Base-by-base conservation (phyloP, 2,113 vertebrate species). In the Geococcyx californianus region DNA sequence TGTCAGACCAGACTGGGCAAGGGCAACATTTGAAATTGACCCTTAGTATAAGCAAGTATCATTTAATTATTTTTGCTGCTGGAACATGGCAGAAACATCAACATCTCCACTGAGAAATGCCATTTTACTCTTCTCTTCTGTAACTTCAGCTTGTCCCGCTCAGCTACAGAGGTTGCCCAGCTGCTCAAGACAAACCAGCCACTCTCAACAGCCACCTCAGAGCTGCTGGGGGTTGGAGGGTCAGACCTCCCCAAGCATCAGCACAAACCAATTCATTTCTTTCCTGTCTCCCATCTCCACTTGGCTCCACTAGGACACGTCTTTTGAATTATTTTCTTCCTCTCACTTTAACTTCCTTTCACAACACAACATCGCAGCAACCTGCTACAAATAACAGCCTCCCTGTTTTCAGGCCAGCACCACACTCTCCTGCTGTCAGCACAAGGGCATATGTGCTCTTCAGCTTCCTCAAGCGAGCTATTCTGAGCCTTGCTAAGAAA, bases 401-500 rank as follows among this genome's bases (percentile, higher is more conserved):
- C 72, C 62, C 67, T 2, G n/a, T 82, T 68, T 79, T 3, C 60
- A 36, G 90, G 83, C 78, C 87, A 88, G 16, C 33, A 10, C 72
- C 51, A 0, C 44, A 1, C 82, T 89, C 80, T 42, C 74, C 82
- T 0, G 0, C 85, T 94, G 92, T 81, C 78, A 70, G 89, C 62
- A 42, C 52, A 38, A 73, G 82, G 73, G 82, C 64, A 90, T 77
- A 25, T 81, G 78, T 13, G 24, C 74, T 77, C 58, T 36, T 91
- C 66, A 47, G 29, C 52, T 77, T 90, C 86, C 84, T 77, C 69
- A 54, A 74, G 18, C 3, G 3, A 7, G 58, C 69, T 58, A 42
- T 83, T 97, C 83, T 66, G 11, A 90, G 85, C 78, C 72, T 66
- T 59, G 36, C 66, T 89, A 74, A 77, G 90, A 73, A 87, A 95